phyloP scores from a whole-genome alignment of 2,888 invertebrate species.

The Chrysolina oricalcia region DNA sequence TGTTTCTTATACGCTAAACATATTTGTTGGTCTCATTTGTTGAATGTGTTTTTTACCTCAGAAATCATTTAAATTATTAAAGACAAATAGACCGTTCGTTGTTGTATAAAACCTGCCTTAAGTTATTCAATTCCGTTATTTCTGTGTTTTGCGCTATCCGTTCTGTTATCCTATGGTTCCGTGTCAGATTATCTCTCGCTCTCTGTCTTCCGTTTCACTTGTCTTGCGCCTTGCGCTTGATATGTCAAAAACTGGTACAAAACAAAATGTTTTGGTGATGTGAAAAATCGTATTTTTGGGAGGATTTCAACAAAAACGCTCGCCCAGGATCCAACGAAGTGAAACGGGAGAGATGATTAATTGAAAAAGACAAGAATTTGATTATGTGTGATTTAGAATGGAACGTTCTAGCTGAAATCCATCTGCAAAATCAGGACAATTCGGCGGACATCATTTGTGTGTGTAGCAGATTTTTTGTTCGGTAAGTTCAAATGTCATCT shows the following conservation, averaged over 20 bases:
- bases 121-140: too few species aligned
- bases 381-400: slow-evolving; percentile 75
- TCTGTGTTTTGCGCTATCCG: too few species aligned
- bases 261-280: slow-evolving; percentile 15
- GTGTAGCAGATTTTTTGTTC: slow-evolving; percentile 81
- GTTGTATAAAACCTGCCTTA: too few species aligned
- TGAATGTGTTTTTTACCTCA: too few species aligned
- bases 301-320: background rate
- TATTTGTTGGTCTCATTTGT: too few species aligned
- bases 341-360: background rate
- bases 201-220: too few species aligned
- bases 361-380: background rate
- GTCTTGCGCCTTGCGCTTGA: background rate
- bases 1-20: too few species aligned
- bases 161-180: too few species aligned
- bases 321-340: background rate
- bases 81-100: too few species aligned
- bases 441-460: slow-evolving; percentile 75
- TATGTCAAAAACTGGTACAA: slow-evolving; percentile 3
- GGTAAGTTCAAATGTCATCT: slow-evolving; percentile 72
- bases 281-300: background rate
- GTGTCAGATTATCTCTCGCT: too few species aligned
- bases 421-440: slow-evolving; percentile 74
- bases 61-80: too few species aligned
- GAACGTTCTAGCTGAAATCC: slow-evolving; percentile 81